Evolutionary conservation across 2,888 invertebrate genomes (phyloP), one percentile per base, ranked within the genome.

Genomic region (Mayetiola destructor): DNA sequence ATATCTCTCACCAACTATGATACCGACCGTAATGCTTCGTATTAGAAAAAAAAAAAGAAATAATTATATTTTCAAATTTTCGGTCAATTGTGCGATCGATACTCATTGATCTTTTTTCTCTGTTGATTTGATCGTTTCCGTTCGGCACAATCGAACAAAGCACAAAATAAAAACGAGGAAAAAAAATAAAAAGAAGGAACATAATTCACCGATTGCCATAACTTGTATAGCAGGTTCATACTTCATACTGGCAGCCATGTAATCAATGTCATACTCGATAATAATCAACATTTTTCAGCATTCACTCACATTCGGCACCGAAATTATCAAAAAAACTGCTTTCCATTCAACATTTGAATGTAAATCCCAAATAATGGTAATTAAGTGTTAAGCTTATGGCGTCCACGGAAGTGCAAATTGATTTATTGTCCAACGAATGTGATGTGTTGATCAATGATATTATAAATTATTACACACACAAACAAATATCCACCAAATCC

Each of bases 221-320:
- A 42, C 10, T 42, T 23, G n/a, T n/a, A n/a, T n/a, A n/a, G n/a
- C n/a, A n/a, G n/a, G n/a, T 48, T 48, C 27, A 48, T 27, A 21
- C 2, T 6, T 42, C 42, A 14, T 42, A 12, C 27, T 27, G 27
- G 48, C 27, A 48, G 48, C 42, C n/a, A 42, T 48, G 27, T 48
- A 48, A 48, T 48, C 48, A 48, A 27, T 48, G 48, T 27, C 48
- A 48, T 14, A 27, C 27, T n/a, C 27, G 48, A 48, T 48, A 48
- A 48, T 48, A 27, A 27, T 48, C n/a, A 48, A 6, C 27, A 48
- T 48, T 48, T 48, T 14, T 48, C 48, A 3, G n/a, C 16, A 12
- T 14, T 2, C 27, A 4, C 14, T 16, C 9, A 48, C 27, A 1
- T 23, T n/a, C 2, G 23, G 14, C n/a, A 48, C 27, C 48, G n/a